These are phyloP conservation scores for Gopherus evgoodei DNA, from an alignment of 2,113 vertebrate species.

Conservation along the genomic window DNA sequence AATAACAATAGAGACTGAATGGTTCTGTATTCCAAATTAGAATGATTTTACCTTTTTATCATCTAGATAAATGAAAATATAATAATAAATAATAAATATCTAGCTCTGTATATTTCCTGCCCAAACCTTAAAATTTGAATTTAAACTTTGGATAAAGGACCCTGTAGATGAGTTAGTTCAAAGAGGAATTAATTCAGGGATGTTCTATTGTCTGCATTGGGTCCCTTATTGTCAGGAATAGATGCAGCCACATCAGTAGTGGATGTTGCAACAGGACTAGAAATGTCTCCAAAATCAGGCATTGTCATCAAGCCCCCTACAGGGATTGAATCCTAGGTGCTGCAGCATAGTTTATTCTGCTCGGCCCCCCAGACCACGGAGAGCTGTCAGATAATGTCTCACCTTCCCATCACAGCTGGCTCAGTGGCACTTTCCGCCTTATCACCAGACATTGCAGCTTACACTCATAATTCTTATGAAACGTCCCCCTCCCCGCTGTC, in stretches of 20 bases:
- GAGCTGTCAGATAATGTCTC: not conserved
- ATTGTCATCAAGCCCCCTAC: not conserved
- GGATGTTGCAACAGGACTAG: not conserved
- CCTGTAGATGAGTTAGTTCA: not conserved
- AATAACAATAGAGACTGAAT: slow-evolving; percentile 11
- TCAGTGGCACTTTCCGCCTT: slow-evolving; percentile 44
- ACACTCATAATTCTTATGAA: slow-evolving; percentile 41
- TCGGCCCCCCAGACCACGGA: not conserved
- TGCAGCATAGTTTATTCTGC: not conserved
- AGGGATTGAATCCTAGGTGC: not conserved
- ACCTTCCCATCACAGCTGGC: not conserved
- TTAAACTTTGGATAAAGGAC: not conserved
- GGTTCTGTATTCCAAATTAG: not conserved
- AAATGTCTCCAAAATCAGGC: slow-evolving; percentile 1
- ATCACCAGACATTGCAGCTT: slow-evolving; percentile 46
- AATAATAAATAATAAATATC: not conserved
- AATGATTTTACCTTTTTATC: not conserved
- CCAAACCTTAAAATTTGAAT: not conserved
- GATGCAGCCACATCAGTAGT: not conserved
- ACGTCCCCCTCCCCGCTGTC: slow-evolving; percentile 40
- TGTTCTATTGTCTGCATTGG: not conserved
- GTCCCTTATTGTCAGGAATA: not conserved
- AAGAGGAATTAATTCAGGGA: not conserved
- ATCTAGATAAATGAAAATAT: slow-evolving; percentile 22
- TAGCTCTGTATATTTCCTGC: not conserved